phyloP scores from a whole-genome alignment of 2,113 vertebrate species.

The Lucifuga dentata region DNA sequence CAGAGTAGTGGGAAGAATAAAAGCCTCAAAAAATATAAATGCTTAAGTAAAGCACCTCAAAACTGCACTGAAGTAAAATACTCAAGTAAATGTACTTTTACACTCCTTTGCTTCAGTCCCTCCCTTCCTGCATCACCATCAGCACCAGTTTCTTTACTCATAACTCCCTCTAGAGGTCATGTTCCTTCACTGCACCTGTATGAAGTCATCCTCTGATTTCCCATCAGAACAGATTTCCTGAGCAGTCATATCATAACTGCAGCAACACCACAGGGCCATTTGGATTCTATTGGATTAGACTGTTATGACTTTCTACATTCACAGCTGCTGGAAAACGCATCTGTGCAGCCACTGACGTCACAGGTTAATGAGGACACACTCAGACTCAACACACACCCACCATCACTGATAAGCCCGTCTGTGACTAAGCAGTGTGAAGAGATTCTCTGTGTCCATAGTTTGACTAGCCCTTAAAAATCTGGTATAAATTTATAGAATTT shows the following conservation, averaged over 20 bases:
- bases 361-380: conserved; percentile 34
- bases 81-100: too few relatives aligned
- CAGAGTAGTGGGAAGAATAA: too few relatives aligned
- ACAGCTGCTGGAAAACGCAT: conserved; percentile 18
- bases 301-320: conserved; percentile 33
- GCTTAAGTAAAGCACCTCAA: too few relatives aligned
- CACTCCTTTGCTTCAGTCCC: too few relatives aligned
- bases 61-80: too few relatives aligned
- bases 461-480: too few relatives aligned
- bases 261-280: neutral
- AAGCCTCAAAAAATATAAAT: too few relatives aligned
- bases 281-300: conserved; percentile 19
- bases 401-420: conserved; percentile 29
- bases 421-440: conserved; percentile 28
- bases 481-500: too few relatives aligned
- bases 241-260: conserved; percentile 24
- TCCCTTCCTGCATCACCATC: neutral
- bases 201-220: neutral
- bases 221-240: conserved; percentile 13
- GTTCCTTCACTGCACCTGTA: conserved; percentile 34
- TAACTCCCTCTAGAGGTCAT: conserved; percentile 67
- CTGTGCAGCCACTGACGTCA: conserved; percentile 45
- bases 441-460: conserved; percentile 11
- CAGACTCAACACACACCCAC: conserved; percentile 49
- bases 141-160: conserved; percentile 12